These are phyloP conservation scores for Slavum lentiscoides DNA, from an alignment of 2,888 invertebrate genomes.

Conservation along the genomic window DNA sequence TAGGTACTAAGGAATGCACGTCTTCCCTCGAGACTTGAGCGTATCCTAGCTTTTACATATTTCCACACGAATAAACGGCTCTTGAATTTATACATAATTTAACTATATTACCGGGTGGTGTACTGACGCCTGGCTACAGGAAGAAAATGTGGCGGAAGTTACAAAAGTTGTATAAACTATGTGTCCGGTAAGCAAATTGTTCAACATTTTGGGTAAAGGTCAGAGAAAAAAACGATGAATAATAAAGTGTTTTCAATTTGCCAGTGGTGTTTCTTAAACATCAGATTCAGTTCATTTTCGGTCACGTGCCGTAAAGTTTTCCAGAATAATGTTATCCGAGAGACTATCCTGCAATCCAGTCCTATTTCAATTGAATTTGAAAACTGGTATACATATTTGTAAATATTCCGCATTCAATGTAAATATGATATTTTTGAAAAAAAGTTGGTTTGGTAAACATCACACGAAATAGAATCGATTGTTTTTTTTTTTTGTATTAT, in stretches of 20 bases:
- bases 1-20: neutral
- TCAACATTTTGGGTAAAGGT: neutral
- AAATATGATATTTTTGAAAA: neutral
- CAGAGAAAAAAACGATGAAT: neutral
- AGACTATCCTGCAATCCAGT: neutral
- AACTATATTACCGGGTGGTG: neutral
- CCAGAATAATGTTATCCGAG: neutral
- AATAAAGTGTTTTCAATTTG: neutral
- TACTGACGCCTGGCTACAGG: too few species aligned
- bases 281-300: neutral
- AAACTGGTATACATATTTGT: neutral
- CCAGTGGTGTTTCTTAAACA: neutral
- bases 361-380: neutral
- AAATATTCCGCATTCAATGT: neutral
- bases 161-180: neutral
- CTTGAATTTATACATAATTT: constrained; percentile 29
- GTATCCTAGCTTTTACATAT: neutral
- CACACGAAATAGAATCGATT: too few species aligned
- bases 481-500: too few species aligned
- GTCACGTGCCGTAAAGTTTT: neutral
- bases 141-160: too few species aligned
- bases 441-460: neutral
- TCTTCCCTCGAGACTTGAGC: neutral
- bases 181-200: neutral
- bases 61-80: constrained; percentile 1